phyloP scores from a whole-genome alignment of 2,888 invertebrate genomes.

The Agapetus fuscipes region DNA sequence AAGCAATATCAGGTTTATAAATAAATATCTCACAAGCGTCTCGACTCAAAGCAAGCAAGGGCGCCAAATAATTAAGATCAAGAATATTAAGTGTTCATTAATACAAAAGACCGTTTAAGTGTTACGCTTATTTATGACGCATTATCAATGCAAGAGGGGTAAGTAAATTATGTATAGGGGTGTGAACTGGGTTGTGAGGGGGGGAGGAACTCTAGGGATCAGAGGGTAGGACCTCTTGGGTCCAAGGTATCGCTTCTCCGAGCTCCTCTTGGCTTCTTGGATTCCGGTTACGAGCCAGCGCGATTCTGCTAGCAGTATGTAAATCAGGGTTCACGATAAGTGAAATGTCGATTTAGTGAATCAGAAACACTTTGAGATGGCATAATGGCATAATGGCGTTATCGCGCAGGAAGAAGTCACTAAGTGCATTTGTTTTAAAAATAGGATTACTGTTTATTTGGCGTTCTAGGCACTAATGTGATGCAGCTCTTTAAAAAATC shows the following conservation, averaged over 20 bases:
- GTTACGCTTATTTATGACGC: not conserved
- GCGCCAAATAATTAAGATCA: no score
- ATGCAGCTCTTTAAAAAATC: not conserved
- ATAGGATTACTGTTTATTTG: not conserved
- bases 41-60: no score
- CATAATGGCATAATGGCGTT: not conserved
- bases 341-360: constrained; percentile 6
- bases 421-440: not conserved
- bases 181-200: no score
- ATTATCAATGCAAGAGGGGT: not conserved
- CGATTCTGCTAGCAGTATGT: not conserved
- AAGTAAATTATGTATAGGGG: not conserved
- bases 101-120: not conserved
- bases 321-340: constrained; percentile 4
- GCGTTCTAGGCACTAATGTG: no score
- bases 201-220: no score
- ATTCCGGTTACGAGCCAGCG: no score
- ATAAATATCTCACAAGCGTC: no score
- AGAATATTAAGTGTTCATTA: not conserved
- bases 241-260: no score
- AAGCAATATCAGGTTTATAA: no score
- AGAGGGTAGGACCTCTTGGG: no score
- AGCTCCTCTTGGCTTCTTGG: no score
- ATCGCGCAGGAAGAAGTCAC: not conserved
- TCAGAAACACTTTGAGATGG: constrained; percentile 4